These are phyloP conservation scores for Smutsia gigantea DNA, from an alignment of 2,797 vertebrate genomes.

Conservation along the genomic window DNA sequence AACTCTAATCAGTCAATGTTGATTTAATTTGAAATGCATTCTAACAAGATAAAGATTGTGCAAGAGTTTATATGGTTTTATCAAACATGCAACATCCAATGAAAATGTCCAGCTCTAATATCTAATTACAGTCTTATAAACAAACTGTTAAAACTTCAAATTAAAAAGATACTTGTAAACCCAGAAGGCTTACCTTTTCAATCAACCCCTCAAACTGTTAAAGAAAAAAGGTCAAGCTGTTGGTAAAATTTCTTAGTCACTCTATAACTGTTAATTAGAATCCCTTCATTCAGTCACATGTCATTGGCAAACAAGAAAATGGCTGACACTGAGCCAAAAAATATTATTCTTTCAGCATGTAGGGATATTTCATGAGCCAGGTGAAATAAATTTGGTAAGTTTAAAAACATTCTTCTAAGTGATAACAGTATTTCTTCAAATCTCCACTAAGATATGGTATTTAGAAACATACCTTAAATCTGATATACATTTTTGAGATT, in stretches of 20 bases:
- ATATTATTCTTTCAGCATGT: neutral
- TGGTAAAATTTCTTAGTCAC: neutral
- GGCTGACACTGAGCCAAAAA: neutral
- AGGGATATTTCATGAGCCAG: neutral
- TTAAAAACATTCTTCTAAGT: constrained; percentile 21
- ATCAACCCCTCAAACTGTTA: neutral
- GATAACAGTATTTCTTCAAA: constrained; percentile 51
- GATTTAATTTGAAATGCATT: neutral
- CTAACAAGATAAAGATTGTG: neutral
- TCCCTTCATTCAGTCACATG: neutral
- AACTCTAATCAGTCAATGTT: neutral
- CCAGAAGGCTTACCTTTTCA: neutral
- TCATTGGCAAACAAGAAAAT: constrained; percentile 31
- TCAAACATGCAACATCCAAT: neutral
- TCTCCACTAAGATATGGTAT: neutral
- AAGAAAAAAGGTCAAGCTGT: neutral
- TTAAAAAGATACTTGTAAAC: neutral
- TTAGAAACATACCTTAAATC: neutral
- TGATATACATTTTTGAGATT: constrained; percentile 38
- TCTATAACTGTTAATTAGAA: constrained; percentile 13
- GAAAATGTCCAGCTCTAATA: neutral
- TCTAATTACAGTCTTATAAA: neutral
- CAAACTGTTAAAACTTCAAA: neutral
- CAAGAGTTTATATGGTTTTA: neutral
- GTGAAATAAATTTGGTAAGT: constrained; percentile 57